These are phyloP conservation scores for Hipparchia semele DNA, from an alignment of 2,888 invertebrate genomes.

Conservation along the genomic window DNA sequence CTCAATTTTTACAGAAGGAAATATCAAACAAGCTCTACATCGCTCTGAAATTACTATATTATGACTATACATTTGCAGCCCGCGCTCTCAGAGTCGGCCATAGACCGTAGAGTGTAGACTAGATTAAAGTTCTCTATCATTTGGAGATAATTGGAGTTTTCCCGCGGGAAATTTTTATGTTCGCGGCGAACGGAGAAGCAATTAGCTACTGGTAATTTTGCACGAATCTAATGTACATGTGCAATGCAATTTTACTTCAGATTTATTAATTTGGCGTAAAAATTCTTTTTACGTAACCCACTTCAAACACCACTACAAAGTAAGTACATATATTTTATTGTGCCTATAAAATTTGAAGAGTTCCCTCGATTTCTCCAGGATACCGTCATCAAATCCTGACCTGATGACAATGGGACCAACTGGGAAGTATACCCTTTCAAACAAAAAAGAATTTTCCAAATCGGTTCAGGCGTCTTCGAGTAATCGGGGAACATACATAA, in stretches of 20 bases:
- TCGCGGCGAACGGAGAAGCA: conserved; percentile 30
- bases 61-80: neutral
- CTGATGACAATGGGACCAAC: too few species aligned
- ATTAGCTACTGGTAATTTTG: conserved; percentile 32
- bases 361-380: too few species aligned
- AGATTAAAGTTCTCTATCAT: conserved; percentile 37
- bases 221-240: conserved; percentile 16
- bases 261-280: neutral
- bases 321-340: too few species aligned
- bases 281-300: neutral
- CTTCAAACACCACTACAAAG: too few species aligned
- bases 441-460: too few species aligned
- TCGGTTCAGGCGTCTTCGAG: too few species aligned
- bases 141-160: conserved; percentile 36
- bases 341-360: too few species aligned
- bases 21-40: neutral
- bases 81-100: neutral
- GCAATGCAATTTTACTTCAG: neutral
- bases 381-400: too few species aligned
- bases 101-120: neutral
- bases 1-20: neutral
- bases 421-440: too few species aligned
- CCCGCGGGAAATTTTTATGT: conserved; percentile 38
- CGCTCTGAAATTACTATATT: neutral
- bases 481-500: too few species aligned